Evolutionary conservation across 2,888 invertebrate genomes (phyloP), one percentile per base, ranked within the genome.

Genomic region (Dioctria linearis): DNA sequence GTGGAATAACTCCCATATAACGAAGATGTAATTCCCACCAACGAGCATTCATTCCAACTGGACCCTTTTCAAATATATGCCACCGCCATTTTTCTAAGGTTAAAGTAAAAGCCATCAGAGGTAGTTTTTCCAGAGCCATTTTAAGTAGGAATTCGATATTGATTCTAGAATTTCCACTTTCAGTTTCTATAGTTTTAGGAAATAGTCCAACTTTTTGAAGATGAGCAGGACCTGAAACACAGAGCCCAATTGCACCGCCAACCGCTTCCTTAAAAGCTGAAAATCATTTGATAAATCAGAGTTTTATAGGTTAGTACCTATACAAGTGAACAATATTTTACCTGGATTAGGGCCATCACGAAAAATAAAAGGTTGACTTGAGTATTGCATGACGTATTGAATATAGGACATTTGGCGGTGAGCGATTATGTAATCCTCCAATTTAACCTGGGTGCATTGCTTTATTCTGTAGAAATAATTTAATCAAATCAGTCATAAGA

Each of bases 391-490:
- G 85, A 94, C 95, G 86, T 96, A 96, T 85, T 96, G 93, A 0
- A 95, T 90, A 86, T 95, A 95, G 0, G 95, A 93, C 93, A 96
- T 94, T 89, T 96, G 95, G 84, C 95, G 95, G 86, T 96, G 95
- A 0, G 94, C 93, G 0, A 94, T 93, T 39, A 95, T 89, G 57
- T 96, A 89, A 86, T 95, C 94, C 13, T 94, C 93, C 92, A 94
- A 93, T 4, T 93, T 93, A 4, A 95, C 92, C 85, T 93, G 93
- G 0, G 95, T 95, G 86, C 96, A 96, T 86, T 95, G 95, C 84
- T 95, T 96, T 82, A 96, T 95, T 85, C 95, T 94, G 37, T 13
- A 78, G 69, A 25, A 4, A 5, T 25, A 25, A 25, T 25, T 25
- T 25, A 25, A 25, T 25, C 25, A 25, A 25, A 25, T 25, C 25